Evolutionary conservation across 2,797 vertebrate genomes (phyloP).

Genomic region (Oryzias sinensis): DNA sequence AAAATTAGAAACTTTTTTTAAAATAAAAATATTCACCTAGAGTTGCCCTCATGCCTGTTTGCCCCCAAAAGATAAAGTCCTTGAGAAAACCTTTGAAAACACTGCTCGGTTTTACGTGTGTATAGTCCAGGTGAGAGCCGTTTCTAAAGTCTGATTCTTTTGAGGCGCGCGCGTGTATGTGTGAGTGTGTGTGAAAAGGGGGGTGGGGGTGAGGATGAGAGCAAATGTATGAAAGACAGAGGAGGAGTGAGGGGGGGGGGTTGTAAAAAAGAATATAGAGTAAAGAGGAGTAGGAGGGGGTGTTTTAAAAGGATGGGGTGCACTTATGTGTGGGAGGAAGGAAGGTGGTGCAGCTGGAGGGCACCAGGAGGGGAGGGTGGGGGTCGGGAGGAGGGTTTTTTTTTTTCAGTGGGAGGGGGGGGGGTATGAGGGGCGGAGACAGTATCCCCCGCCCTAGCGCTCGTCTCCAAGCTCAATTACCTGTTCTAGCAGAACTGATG

Average conservation of each 20-base stretch:
- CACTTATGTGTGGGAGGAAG: slow-evolving; percentile 17
- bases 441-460: slow-evolving; percentile 42
- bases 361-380: background rate
- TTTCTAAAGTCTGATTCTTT: slow-evolving; percentile 11
- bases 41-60: too few species aligned
- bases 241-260: slow-evolving; percentile 2
- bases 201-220: background rate
- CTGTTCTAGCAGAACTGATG: slow-evolving; percentile 61
- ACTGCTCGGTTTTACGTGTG: slow-evolving; percentile 2
- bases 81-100: background rate
- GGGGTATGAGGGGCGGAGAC: slow-evolving; percentile 3
- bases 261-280: slow-evolving; percentile 5
- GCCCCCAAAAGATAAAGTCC: too few species aligned
- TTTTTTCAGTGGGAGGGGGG: background rate
- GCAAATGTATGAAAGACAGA: background rate
- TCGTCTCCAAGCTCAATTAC: slow-evolving; percentile 56
- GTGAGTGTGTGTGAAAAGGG: background rate
- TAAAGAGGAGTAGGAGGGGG: background rate
- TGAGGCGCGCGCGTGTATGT: background rate
- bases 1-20: too few species aligned
- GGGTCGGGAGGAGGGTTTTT: background rate
- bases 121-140: background rate
- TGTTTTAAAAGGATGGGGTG: slow-evolving; percentile 5
- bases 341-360: background rate
- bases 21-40: too few species aligned